A percentile compares a stretch with the other conserved stretches of the same genome.
Evolutionary conservation across 2,888 invertebrate genomes (phyloP).

Genomic region (Ganaspis brasiliensis): DNA sequence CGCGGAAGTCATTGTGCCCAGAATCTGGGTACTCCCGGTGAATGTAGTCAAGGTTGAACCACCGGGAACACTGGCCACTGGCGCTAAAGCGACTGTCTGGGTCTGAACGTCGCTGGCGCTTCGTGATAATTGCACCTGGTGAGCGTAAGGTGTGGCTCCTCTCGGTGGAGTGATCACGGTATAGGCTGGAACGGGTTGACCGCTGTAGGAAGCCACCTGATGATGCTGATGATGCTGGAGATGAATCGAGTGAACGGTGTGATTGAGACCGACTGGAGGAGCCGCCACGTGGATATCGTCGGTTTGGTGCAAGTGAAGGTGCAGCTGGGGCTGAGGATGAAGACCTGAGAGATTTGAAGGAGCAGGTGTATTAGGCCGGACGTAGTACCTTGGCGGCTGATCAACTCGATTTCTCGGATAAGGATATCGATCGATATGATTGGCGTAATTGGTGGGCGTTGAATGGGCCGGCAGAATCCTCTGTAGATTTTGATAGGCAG

Average conservation of each 20-base stretch:
- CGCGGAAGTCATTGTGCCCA: conserved; percentile 59
- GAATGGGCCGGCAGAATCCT: conserved; percentile 73
- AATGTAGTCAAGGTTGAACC: conserved; percentile 53
- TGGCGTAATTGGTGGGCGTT: conserved; percentile 73
- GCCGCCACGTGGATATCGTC: conserved; percentile 70
- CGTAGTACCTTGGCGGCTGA: conserved; percentile 69
- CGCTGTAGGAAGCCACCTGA: conserved; percentile 63
- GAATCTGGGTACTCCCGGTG: conserved; percentile 55
- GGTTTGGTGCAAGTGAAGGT: conserved; percentile 76
- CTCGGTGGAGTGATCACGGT: conserved; percentile 66
- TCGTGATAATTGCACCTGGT: conserved; percentile 63
- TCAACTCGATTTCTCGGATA: conserved; percentile 71
- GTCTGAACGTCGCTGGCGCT: conserved; percentile 70
- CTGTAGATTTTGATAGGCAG: conserved; percentile 78
- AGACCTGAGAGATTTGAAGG: conserved; percentile 46
- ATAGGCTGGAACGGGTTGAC: conserved; percentile 66
- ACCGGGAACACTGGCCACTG: conserved; percentile 54
- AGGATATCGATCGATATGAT: conserved; percentile 77
- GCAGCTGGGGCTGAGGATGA: conserved; percentile 67
- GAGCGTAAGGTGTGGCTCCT: conserved; percentile 63
- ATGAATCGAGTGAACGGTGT: conserved; percentile 66
- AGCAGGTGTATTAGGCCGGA: conserved; percentile 65
- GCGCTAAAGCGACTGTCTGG: conserved; percentile 68
- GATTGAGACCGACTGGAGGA: conserved; percentile 51
- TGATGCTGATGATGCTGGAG: conserved; percentile 70